These are phyloP conservation scores for Plecotus auritus DNA, from an alignment of 2,113 vertebrate species.

Conservation along the genomic window DNA sequence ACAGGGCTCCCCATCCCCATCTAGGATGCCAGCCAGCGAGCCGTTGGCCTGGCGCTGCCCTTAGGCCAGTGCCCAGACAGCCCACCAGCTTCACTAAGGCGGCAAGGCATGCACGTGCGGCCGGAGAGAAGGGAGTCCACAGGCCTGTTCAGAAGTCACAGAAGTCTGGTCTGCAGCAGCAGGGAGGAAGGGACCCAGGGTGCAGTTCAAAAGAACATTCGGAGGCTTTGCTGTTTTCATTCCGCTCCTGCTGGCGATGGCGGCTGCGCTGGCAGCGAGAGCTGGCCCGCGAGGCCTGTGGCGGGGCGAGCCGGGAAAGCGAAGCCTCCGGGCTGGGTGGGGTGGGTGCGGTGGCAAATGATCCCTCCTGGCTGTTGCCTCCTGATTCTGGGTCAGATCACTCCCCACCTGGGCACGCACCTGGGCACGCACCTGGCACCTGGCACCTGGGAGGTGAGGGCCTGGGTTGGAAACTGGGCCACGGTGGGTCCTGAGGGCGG, in stretches of 20 bases:
- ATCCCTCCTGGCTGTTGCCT: background rate
- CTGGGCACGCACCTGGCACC: background rate
- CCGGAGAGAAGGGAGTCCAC: background rate
- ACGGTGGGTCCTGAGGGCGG: background rate
- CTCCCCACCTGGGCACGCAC: background rate
- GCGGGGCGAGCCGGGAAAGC: background rate
- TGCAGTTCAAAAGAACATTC: slow-evolving; percentile 65
- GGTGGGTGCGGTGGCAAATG: background rate
- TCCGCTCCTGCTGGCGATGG: slow-evolving; percentile 59
- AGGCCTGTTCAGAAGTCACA: slow-evolving; percentile 24
- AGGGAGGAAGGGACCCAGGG: slow-evolving; percentile 51
- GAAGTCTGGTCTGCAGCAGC: slow-evolving; percentile 53
- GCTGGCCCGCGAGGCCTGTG: accelerated
- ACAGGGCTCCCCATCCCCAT: background rate
- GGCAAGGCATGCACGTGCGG: background rate
- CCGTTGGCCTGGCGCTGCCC: accelerated
- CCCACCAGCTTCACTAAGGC: slow-evolving; percentile 40
- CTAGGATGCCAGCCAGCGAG: background rate
- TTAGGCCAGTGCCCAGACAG: background rate
- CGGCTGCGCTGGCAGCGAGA: slow-evolving; percentile 42
- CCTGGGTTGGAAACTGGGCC: background rate
- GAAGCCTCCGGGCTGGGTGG: background rate
- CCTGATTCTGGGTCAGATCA: background rate
- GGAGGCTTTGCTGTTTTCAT: slow-evolving; percentile 46
- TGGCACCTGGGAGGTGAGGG: background rate